Conservation (phyloP, 2,888 invertebrate genomes). For the Erebia aethiops region DNA sequence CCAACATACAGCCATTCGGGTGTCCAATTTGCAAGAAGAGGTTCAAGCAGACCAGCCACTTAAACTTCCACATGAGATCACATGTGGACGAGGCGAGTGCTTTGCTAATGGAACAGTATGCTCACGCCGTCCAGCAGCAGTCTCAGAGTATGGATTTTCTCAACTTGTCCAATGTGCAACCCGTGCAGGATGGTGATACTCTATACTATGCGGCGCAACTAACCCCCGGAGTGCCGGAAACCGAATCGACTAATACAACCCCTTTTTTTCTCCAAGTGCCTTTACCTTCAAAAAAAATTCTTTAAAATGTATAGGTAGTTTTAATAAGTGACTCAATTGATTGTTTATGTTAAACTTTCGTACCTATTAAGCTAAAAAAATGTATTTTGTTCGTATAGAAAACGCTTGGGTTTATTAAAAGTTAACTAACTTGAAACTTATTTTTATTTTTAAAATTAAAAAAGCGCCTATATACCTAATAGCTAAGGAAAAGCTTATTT, state of each 20-base stretch:
- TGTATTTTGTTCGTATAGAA: too few relatives aligned
- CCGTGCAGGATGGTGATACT: constrained; percentile 68
- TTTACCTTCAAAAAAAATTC: not conserved
- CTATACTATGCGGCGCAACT: constrained; percentile 71
- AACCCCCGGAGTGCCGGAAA: constrained; percentile 37
- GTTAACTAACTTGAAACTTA: too few relatives aligned
- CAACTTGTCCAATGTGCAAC: constrained; percentile 65
- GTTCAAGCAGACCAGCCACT: constrained; percentile 77
- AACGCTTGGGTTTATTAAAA: too few relatives aligned
- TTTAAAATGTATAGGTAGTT: not conserved
- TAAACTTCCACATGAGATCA: constrained; percentile 76
- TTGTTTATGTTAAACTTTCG: too few relatives aligned
- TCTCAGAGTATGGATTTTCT: constrained; percentile 58
- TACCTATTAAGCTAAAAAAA: too few relatives aligned
- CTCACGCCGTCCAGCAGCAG: constrained; percentile 51
- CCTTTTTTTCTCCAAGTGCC: constrained; percentile 23
- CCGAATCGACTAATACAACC: constrained; percentile 16
- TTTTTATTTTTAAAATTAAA: not conserved
- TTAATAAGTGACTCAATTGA: not conserved
- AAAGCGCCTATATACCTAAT: not conserved
- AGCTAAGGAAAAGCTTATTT: too few relatives aligned
- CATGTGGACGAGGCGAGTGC: constrained; percentile 57
- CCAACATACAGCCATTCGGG: constrained; percentile 76
- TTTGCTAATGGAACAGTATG: constrained; percentile 55
- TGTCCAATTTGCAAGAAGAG: constrained; percentile 68